These are phyloP conservation scores for Corythornis madagascariensis DNA, from an alignment of 2,113 vertebrate species.

Conservation along the genomic window DNA sequence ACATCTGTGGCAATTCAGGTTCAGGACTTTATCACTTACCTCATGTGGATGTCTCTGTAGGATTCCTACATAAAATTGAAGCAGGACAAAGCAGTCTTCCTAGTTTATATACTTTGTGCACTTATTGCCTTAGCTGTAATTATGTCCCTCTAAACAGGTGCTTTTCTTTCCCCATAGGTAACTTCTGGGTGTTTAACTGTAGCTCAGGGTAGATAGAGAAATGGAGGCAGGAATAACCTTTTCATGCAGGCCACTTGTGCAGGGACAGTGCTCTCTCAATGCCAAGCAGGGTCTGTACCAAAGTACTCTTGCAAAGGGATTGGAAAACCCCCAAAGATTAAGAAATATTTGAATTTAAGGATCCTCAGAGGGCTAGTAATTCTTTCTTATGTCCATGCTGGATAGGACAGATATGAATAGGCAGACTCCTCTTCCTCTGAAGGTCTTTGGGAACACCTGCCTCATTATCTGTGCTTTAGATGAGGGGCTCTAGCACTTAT, in stretches of 20 bases:
- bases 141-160: neutral
- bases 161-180: neutral
- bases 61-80: neutral
- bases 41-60: neutral
- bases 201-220: neutral
- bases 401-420: fast-evolving
- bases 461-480: neutral
- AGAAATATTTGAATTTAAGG: neutral
- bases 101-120: neutral
- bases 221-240: neutral
- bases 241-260: neutral
- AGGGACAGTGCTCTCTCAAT: neutral
- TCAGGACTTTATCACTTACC: neutral
- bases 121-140: neutral
- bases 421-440: neutral
- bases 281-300: neutral
- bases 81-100: neutral
- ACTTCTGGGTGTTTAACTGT: neutral
- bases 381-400: neutral
- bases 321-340: neutral
- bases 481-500: neutral
- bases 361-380: neutral
- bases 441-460: neutral
- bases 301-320: neutral
- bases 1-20: neutral